A percentile compares a stretch with the other conserved stretches of the same genome.
Conservation (phyloP, 2,113 vertebrate species). For the Myrmecobius fasciatus region DNA sequence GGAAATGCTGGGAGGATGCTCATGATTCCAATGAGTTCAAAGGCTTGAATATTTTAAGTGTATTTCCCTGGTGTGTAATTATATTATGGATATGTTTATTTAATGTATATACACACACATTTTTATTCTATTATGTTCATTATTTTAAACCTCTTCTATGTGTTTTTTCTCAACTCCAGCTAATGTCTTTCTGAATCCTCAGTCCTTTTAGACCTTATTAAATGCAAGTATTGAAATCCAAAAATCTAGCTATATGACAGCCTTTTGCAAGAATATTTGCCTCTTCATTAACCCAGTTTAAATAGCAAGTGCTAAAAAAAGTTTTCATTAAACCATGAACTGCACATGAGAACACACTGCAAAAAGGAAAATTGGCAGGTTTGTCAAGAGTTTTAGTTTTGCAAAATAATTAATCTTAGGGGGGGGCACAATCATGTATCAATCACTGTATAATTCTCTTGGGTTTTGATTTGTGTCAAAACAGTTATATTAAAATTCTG, state of each 20-base stretch:
- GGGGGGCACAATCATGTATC: background rate
- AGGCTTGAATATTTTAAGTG: constrained; percentile 8
- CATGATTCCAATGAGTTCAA: background rate
- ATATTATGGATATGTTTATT: background rate
- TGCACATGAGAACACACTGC: background rate
- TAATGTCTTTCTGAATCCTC: background rate
- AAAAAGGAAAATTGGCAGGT: background rate
- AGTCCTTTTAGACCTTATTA: constrained; percentile 23
- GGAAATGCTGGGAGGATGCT: background rate
- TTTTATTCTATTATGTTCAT: background rate
- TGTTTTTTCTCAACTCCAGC: background rate
- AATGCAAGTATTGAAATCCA: background rate
- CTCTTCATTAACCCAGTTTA: constrained; percentile 3
- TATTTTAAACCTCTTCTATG: constrained; percentile 1
- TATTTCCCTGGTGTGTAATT: background rate
- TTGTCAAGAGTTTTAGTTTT: constrained; percentile 35
- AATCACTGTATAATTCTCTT: background rate
- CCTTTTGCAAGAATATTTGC: constrained; percentile 13
- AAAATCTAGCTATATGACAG: background rate
- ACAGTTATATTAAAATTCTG: constrained; percentile 22
- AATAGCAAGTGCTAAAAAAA: constrained; percentile 17
- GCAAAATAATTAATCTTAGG: constrained; percentile 3
- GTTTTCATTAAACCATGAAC: constrained; percentile 3
- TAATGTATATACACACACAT: background rate
- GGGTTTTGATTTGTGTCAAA: constrained; percentile 4